phyloP scores from a whole-genome alignment of 1,140 invertebrate genomes.

The Leptinotarsa texana region DNA sequence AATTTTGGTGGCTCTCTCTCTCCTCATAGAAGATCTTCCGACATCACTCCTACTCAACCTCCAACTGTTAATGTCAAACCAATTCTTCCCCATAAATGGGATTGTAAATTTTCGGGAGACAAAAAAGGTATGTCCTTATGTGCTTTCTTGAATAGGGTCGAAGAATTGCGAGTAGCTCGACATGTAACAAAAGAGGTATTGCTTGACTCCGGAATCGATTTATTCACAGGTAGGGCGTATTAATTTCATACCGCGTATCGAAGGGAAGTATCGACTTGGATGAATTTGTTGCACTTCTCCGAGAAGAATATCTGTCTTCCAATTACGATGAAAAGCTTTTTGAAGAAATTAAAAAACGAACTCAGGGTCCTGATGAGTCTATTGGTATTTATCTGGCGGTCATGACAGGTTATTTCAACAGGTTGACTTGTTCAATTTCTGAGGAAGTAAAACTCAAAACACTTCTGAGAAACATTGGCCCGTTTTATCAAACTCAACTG shows the following conservation, averaged over 20 bases:
- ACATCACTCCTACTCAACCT: neutral
- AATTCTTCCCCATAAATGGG: neutral
- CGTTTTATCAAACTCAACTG: slow-evolving; percentile 24
- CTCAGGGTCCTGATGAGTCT: slow-evolving; percentile 48
- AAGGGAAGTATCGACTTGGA: slow-evolving; percentile 39
- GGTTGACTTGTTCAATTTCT: too few species aligned
- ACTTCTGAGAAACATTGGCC: too few species aligned
- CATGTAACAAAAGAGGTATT: slow-evolving; percentile 1
- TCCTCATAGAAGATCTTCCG: too few species aligned
- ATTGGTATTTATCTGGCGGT: slow-evolving; percentile 47
- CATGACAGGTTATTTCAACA: slow-evolving; percentile 43
- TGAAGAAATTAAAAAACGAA: slow-evolving; percentile 44
- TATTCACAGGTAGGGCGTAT: neutral
- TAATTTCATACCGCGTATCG: neutral
- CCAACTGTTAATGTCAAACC: neutral
- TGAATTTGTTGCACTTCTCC: slow-evolving; percentile 36
- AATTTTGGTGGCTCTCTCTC: too few species aligned
- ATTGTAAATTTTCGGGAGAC: neutral
- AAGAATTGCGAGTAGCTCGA: neutral
- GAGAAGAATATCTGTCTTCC: slow-evolving; percentile 39
- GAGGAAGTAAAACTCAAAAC: neutral
- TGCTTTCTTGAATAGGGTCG: neutral
- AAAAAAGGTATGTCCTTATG: neutral
- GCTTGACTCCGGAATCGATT: neutral
- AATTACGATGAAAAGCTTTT: slow-evolving; percentile 47